These are phyloP conservation scores for Psophia crepitans DNA, from an alignment of 2,113 vertebrate genomes.

Conservation along the genomic window DNA sequence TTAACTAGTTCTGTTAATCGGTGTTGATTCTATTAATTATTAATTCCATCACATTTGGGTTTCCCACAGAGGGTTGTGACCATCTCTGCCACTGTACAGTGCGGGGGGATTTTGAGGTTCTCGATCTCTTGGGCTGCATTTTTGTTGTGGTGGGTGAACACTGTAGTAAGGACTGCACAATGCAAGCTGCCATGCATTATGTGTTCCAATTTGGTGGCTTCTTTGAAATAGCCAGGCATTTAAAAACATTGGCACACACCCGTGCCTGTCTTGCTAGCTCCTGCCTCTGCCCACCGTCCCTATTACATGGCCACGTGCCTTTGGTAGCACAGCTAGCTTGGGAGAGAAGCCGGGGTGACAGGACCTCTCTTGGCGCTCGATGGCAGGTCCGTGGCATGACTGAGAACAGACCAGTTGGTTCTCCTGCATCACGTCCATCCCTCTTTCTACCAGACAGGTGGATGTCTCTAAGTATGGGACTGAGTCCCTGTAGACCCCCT, in stretches of 20 bases:
- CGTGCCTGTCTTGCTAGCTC: not conserved
- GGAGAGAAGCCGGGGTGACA: not conserved
- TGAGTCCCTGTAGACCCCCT: not conserved
- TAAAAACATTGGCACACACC: not conserved
- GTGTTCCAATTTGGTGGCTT: not conserved
- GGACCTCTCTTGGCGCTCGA: not conserved
- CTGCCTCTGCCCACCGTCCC: not conserved
- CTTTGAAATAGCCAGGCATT: not conserved
- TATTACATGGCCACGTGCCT: not conserved
- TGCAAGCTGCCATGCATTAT: rapidly evolving
- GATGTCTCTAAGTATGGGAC: not conserved
- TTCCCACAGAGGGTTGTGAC: not conserved
- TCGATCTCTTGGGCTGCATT: not conserved
- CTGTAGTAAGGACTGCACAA: not conserved
- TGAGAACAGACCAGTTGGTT: not conserved
- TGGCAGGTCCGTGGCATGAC: not conserved
- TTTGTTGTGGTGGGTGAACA: not conserved
- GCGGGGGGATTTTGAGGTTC: not conserved
- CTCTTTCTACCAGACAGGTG: not conserved
- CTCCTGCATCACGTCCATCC: not conserved
- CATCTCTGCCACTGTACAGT: not conserved
- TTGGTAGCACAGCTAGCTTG: not conserved
- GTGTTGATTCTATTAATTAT: not conserved
- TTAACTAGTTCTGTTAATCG: not conserved
- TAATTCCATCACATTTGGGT: not conserved